phyloP scores from a whole-genome alignment of 2,797 vertebrate genomes.

The Sebastes cheni region DNA sequence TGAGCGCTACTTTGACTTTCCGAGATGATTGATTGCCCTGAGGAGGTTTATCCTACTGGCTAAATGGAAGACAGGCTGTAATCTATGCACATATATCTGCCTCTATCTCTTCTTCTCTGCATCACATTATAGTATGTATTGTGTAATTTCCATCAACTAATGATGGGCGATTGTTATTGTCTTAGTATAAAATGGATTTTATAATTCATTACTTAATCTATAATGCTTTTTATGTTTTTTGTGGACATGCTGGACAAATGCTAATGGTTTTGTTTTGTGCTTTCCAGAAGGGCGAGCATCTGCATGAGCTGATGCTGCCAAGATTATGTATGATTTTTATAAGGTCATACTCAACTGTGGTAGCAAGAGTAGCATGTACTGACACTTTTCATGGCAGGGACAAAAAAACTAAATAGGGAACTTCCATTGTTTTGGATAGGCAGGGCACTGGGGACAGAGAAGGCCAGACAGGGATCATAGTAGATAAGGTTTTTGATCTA shows the following conservation, averaged over 20 bases:
- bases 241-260: background rate
- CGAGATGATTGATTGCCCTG: slow-evolving; percentile 34
- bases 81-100: slow-evolving; percentile 21
- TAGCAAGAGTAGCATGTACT: background rate
- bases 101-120: background rate
- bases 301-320: background rate
- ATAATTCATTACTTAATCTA: background rate
- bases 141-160: background rate
- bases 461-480: background rate
- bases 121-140: background rate
- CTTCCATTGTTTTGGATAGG: background rate
- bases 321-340: background rate
- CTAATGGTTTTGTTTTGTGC: background rate
- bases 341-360: background rate
- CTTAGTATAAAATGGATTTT: background rate
- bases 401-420: background rate
- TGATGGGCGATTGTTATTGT: background rate
- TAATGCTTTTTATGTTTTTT: background rate
- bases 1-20: slow-evolving; percentile 14
- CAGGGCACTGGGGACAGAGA: background rate
- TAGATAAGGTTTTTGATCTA: background rate
- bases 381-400: background rate
- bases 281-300: background rate
- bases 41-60: slow-evolving; percentile 24
- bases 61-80: slow-evolving; percentile 9